phyloP scores from a whole-genome alignment of 30 jellyfish, hydroid and myxozoan genomes.

The Pelagia noctiluca region DNA sequence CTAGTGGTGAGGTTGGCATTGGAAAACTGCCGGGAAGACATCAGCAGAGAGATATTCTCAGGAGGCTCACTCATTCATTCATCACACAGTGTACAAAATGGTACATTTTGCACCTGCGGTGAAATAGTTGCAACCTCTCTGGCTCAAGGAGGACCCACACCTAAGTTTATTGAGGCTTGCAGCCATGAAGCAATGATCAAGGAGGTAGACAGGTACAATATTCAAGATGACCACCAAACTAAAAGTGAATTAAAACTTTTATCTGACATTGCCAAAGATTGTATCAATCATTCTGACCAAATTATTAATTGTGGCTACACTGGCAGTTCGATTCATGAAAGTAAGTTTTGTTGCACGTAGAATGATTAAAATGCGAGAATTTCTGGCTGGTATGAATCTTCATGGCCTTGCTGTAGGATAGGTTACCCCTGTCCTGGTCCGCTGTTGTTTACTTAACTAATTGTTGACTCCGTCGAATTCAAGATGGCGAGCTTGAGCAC shows the following conservation, averaged over 20 bases:
- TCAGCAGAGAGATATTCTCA: constrained; percentile 20
- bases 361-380: constrained; percentile 11
- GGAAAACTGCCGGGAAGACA: neutral
- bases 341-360: neutral
- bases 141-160: constrained; percentile 66
- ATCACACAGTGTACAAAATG: constrained; percentile 48
- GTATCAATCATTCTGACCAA: constrained; percentile 3
- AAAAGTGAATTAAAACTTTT: constrained; percentile 3
- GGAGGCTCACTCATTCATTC: constrained; percentile 46
- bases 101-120: constrained; percentile 44
- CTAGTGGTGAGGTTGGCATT: neutral
- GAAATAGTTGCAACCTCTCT: constrained; percentile 27
- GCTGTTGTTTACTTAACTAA: too few species aligned
- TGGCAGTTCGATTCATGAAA: neutral
- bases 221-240: constrained; percentile 13
- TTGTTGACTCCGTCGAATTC: too few species aligned
- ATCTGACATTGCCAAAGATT: constrained; percentile 8
- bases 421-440: too few species aligned
- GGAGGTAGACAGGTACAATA: neutral
- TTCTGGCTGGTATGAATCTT: constrained; percentile 6
- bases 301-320: constrained; percentile 28
- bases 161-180: constrained; percentile 18
- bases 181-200: constrained; percentile 1
- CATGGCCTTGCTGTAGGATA: constrained; percentile 24
- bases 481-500: too few species aligned